These are phyloP conservation scores for Pongo abelii DNA, from an alignment of 2,113 vertebrate genomes.

Conservation along the genomic window DNA sequence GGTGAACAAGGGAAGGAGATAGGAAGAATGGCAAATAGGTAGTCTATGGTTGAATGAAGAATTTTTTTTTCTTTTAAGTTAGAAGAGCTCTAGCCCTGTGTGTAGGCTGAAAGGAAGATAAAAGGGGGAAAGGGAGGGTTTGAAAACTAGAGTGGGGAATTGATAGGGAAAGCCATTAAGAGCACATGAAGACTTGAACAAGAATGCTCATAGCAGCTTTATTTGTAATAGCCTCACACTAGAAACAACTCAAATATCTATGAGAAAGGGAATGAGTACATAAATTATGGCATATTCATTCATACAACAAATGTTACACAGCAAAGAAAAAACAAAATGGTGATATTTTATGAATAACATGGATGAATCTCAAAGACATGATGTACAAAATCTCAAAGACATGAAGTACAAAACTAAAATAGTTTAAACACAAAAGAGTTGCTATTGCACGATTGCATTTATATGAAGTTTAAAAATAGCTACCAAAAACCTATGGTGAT, in stretches of 20 bases:
- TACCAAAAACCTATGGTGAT: not conserved
- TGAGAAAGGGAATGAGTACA: not conserved
- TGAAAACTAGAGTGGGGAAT: not conserved
- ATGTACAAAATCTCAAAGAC: not conserved
- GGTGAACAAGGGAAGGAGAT: not conserved
- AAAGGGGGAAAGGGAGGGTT: not conserved
- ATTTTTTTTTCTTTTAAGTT: not conserved
- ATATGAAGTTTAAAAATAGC: not conserved
- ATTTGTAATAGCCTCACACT: not conserved
- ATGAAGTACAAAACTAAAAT: not conserved
- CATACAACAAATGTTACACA: not conserved
- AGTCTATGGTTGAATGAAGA: not conserved
- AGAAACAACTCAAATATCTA: not conserved
- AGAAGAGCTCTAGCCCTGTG: not conserved
- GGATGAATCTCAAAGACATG: not conserved
- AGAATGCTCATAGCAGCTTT: not conserved
- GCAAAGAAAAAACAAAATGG: not conserved
- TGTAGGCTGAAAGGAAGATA: not conserved
- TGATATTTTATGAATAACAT: not conserved
- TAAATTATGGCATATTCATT: no score
- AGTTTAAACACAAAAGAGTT: not conserved
- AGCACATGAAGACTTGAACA: no score
- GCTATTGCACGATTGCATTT: not conserved
- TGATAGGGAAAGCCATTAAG: not conserved
- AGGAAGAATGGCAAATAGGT: not conserved